Base-by-base conservation (phyloP, 2,113 vertebrate species). In the Ailuropoda melanoleuca region DNA sequence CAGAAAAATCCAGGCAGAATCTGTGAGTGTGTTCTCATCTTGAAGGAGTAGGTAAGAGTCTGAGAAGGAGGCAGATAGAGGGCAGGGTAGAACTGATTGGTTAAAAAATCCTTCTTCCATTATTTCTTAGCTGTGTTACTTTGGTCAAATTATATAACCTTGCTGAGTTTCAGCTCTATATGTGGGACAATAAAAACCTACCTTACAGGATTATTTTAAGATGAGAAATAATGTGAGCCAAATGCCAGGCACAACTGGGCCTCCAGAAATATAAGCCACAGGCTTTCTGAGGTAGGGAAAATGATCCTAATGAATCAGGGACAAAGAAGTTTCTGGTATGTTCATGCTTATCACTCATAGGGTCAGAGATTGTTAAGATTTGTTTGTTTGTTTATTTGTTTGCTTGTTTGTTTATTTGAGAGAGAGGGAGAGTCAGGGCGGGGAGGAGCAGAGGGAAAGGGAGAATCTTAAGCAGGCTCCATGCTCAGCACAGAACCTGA, bases 71-170 rank as follows among this genome's bases (percentile, higher is more conserved):
- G 50, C 2, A 48, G 39, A 4, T 6, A 93, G 64, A 86, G 37
- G 53, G 13, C 8, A 90, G 50, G 26, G 6, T 64, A 15, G 53
- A 87, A 43, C 31, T 26, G 4, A 48, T 60, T 39, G 14, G 29
- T 60, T 92, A 70, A 46, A 39, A 39, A 66, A 34, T 50, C 70
- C 68, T 77, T 14, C 82, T 93, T 56, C n/a, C 13, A 4, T 92
- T 62, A 68, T 89, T 80, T 92, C 64, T 91, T 53, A 55, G 56
- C 34, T 96, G 48, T 88, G 34, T 68, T 78, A 77, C 29, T 37
- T 93, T 64, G 70, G 81, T 91, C 77, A 88, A 66, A 93, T 88
- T 87, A 48, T 26, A 78, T 81, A 90, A 55, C 84, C 53, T 90
- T 93, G 21, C 77, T 87, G 26, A 68, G n/a, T 80, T 95, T 97